phyloP scores from a whole-genome alignment of 2,797 vertebrate species.

The Malurus leucopterus region DNA sequence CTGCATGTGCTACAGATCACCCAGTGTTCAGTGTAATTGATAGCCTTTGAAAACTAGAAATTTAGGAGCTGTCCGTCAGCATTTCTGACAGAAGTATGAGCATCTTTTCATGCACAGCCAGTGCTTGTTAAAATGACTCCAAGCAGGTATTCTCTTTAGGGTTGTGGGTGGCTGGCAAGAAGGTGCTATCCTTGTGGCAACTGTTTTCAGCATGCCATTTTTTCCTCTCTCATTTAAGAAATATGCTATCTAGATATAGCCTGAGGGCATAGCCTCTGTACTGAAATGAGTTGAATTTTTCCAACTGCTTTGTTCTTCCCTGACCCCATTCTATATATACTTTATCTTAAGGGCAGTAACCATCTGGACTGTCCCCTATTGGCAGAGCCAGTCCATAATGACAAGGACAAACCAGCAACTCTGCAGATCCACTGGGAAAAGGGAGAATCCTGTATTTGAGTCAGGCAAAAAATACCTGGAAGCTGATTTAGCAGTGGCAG shows the following conservation, averaged over 20 bases:
- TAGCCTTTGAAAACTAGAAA: background rate
- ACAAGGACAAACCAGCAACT: background rate
- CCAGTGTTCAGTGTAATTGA: background rate
- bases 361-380: background rate
- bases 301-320: background rate
- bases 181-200: background rate
- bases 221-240: background rate
- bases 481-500: background rate
- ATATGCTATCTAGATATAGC: background rate
- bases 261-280: background rate
- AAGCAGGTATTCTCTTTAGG: background rate
- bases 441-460: fast-evolving
- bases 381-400: background rate
- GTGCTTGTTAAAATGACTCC: background rate
- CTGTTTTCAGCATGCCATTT: background rate
- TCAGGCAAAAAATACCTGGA: background rate
- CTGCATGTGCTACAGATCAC: background rate
- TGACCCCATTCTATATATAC: background rate
- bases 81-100: background rate
- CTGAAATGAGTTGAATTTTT: background rate
- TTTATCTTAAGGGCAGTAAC: background rate
- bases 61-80: background rate
- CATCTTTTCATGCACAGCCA: background rate
- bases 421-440: background rate
- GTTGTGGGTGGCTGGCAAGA: background rate